These are phyloP conservation scores for Bugulina stolonifera DNA, from an alignment of 2,888 invertebrate genomes.

Conservation along the genomic window DNA sequence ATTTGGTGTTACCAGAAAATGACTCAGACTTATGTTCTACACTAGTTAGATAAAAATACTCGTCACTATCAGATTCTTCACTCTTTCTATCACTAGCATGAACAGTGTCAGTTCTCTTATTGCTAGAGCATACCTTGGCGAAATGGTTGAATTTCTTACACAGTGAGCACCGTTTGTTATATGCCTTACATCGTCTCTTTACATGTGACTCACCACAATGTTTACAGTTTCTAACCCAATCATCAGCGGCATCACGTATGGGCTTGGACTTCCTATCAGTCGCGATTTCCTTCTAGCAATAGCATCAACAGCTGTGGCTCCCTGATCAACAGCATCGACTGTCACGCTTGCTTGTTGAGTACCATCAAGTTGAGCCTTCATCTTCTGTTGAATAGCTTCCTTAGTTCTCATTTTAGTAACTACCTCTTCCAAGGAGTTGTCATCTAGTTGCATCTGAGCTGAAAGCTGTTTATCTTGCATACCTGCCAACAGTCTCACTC, in stretches of 20 bases:
- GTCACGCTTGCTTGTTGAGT: background rate
- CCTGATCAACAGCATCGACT: too few species aligned
- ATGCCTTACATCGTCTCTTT: background rate
- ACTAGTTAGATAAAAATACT: too few species aligned
- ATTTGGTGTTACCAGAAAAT: too few species aligned
- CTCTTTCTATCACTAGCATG: background rate
- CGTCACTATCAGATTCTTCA: background rate
- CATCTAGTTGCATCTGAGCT: background rate
- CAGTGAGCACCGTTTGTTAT: background rate
- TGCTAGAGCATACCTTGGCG: background rate
- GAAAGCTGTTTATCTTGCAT: conserved; percentile 7
- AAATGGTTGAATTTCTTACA: background rate
- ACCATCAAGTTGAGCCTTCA: conserved; percentile 14
- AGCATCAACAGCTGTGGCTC: too few species aligned
- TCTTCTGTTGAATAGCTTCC: conserved; percentile 10
- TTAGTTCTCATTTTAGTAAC: background rate
- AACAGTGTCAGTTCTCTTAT: background rate
- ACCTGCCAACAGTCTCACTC: conserved; percentile 4
- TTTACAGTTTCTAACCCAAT: background rate
- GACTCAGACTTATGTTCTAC: too few species aligned
- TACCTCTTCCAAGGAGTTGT: background rate
- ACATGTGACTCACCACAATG: conserved; percentile 2
- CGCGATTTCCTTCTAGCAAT: background rate
- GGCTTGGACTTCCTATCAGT: background rate
- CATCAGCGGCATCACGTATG: too few species aligned